Conservation (phyloP, 2,797 vertebrate genomes). For the Pelobates cultripes region DNA sequence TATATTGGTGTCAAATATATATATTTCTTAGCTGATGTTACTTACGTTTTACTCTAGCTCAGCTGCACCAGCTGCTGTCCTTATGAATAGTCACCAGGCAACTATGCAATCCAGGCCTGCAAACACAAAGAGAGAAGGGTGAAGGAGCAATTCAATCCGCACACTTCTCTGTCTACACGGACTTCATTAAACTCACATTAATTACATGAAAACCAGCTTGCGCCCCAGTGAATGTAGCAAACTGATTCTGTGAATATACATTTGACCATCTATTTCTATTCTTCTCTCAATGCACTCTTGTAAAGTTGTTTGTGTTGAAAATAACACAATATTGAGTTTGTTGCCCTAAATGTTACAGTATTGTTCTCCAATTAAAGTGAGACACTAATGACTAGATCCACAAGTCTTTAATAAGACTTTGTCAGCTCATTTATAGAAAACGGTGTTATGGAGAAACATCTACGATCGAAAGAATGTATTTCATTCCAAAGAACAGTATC, state of each 20-base stretch:
- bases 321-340: constrained; percentile 14
- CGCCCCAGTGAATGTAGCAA: constrained; percentile 33
- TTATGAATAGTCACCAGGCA: constrained; percentile 62
- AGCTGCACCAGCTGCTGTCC: constrained; percentile 61
- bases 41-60: constrained; percentile 48
- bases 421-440: constrained; percentile 30
- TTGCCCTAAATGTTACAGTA: constrained; percentile 19
- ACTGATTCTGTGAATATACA: constrained; percentile 14
- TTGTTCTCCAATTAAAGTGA: constrained; percentile 51
- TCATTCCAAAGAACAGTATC: constrained; percentile 7
- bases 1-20: constrained; percentile 21
- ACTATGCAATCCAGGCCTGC: constrained; percentile 52
- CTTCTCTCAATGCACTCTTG: constrained; percentile 25
- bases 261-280: constrained; percentile 36
- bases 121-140: constrained; percentile 60
- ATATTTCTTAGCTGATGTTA: constrained; percentile 60
- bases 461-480: constrained; percentile 4
- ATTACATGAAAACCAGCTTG: constrained; percentile 57
- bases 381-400: constrained; percentile 43
- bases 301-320: constrained; percentile 11
- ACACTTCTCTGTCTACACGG: constrained; percentile 52
- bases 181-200: constrained; percentile 62
- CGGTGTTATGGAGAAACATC: constrained; percentile 30
- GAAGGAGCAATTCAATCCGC: constrained; percentile 52
- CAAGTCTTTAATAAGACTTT: constrained; percentile 27